Evolutionary conservation across 2,888 invertebrate species (phyloP), one percentile per base, ranked within the genome.

Genomic region (Melolontha melolontha): DNA sequence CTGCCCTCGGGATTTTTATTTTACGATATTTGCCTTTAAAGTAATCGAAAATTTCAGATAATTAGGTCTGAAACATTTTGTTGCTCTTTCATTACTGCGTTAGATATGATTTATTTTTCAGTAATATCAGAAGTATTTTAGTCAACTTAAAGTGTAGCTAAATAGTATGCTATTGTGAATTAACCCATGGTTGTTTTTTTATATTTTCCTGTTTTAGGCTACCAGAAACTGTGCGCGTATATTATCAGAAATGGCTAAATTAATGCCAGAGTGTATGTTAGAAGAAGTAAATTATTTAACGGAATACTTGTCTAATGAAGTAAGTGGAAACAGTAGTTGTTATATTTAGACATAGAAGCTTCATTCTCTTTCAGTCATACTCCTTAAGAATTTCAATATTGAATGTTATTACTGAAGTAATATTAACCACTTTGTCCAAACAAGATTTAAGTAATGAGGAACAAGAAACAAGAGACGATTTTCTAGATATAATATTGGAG

Each of bases 301-400:
- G 51, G 75, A 74, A 47, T 83, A 82, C 74, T 73, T 83, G 40
- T 72, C 72, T 39, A 74, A 79, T 67, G 80, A 82, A 59, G 82
- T 82, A 79, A 76, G 47, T 62, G 22, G 4, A 22, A 22, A 22
- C 22, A 22, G 4, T 22, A 22, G 22, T 22, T 22, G 4, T 22
- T 22, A 22, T 22, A 2, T 22, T 4, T 22, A 22, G 22, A 27
- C 34, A 52, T 44, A 42, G 39, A 39, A 51, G 52, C 39, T 47
- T 29, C 17, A 62, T 73, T 69, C 59, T 70, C 68, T 73, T 77
- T 39, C 79, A 92, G 88, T 89, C 91, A 0, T 87, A 90, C 76
- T 86, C 88, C 0, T 82, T 91, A 79, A 89, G 97, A 63, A 95
- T 92, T 82, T 92, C 94, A 76, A 91, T 94, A 41, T 84, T 97